Percentiles rank a stretch among this genome's conserved stretches.
Evolutionary conservation across 2,888 invertebrate genomes (phyloP).

Genomic region (Plebejus argus): DNA sequence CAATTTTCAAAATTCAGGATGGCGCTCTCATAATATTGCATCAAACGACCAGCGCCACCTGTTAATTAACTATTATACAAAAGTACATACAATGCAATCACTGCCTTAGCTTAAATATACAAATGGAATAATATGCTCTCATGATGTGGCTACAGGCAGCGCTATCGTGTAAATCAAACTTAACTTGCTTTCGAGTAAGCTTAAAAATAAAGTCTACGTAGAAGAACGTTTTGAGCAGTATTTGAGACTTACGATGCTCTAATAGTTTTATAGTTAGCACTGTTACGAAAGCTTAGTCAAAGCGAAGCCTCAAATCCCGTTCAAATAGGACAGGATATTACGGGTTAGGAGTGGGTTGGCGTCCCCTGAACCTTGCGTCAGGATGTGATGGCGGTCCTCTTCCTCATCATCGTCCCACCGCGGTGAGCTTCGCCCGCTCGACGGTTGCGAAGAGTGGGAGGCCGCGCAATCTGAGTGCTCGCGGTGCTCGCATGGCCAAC

Average conservation of each 20-base stretch:
- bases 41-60: slow-evolving; percentile 75
- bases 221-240: slow-evolving; percentile 54
- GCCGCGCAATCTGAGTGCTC: slow-evolving; percentile 64
- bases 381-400: slow-evolving; percentile 67
- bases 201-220: slow-evolving; percentile 29
- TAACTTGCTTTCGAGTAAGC: slow-evolving; percentile 40
- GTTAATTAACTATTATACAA: slow-evolving; percentile 47
- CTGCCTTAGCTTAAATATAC: slow-evolving; percentile 57
- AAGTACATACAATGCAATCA: slow-evolving; percentile 57
- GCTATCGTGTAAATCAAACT: slow-evolving; percentile 40
- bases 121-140: slow-evolving; percentile 36
- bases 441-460: slow-evolving; percentile 66
- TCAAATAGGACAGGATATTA: slow-evolving; percentile 43
- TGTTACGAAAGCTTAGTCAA: slow-evolving; percentile 43
- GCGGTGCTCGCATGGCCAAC: slow-evolving; percentile 74
- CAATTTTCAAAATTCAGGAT: slow-evolving; percentile 62
- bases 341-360: slow-evolving; percentile 39
- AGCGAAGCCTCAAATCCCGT: slow-evolving; percentile 49
- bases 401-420: slow-evolving; percentile 74
- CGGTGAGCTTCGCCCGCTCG: slow-evolving; percentile 74
- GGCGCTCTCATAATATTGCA: slow-evolving; percentile 63
- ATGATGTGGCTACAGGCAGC: slow-evolving; percentile 41
- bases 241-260: slow-evolving; percentile 57
- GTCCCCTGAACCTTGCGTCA: slow-evolving; percentile 71
- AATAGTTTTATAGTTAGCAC: slow-evolving; percentile 33